These are phyloP conservation scores for Rhizoglyphus robini DNA, from an alignment of 1,140 invertebrate species.

Conservation along the genomic window DNA sequence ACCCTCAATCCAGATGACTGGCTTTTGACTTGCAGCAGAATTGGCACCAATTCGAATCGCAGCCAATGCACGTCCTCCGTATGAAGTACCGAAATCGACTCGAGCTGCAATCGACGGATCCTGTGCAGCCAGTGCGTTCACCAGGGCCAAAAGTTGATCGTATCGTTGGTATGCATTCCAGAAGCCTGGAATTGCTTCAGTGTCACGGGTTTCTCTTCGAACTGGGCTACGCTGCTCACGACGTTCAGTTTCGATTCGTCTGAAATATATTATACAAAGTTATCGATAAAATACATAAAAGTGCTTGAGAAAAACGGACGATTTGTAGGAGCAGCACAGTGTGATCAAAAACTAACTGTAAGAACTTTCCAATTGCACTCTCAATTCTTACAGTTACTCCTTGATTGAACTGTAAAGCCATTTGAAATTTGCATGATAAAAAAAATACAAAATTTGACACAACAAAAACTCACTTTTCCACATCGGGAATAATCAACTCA, in stretches of 20 bases:
- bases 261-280: too few species aligned
- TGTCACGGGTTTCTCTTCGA: not conserved
- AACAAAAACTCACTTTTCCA: conserved; percentile 42
- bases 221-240: not conserved
- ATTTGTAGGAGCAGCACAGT: too few species aligned
- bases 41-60: conserved; percentile 5
- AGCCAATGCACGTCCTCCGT: conserved; percentile 20
- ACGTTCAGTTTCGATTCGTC: not conserved
- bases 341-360: too few species aligned
- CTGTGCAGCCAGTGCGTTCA: not conserved
- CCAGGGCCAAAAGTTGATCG: not conserved
- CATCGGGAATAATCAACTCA: conserved; percentile 52
- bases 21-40: conserved; percentile 32
- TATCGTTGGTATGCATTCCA: conserved; percentile 4
- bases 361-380: too few species aligned
- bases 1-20: conserved; percentile 46
- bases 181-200: conserved; percentile 1
- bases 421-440: too few species aligned
- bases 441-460: not conserved
- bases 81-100: conserved; percentile 17
- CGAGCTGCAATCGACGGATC: not conserved
- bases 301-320: too few species aligned
- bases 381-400: too few species aligned
- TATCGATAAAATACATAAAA: too few species aligned
- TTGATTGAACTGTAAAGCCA: too few species aligned